These are phyloP conservation scores for Theocolax elegans DNA, from an alignment of 1,140 invertebrate genomes.

Conservation along the genomic window DNA sequence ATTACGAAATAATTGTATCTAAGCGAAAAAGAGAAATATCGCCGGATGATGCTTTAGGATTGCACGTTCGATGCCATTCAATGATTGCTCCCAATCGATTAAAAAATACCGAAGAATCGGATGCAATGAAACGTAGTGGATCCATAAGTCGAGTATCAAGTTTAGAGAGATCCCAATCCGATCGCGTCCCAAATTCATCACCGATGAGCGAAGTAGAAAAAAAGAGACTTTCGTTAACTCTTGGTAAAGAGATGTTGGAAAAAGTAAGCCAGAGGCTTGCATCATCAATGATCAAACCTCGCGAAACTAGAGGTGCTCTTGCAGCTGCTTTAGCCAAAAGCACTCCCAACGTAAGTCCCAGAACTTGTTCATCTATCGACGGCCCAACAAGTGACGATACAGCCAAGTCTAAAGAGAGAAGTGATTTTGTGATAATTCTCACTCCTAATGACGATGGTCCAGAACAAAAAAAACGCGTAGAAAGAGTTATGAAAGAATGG, in stretches of 20 bases:
- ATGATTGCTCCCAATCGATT: constrained; percentile 56
- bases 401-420: constrained; percentile 53
- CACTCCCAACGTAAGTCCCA: constrained; percentile 60
- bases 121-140: constrained; percentile 49
- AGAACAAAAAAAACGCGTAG: constrained; percentile 59
- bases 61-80: constrained; percentile 80
- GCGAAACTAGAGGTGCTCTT: constrained; percentile 75
- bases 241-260: constrained; percentile 79
- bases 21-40: constrained; percentile 47
- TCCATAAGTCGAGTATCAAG: constrained; percentile 54
- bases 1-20: constrained; percentile 74
- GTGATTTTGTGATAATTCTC: constrained; percentile 68
- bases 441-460: constrained; percentile 60
- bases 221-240: constrained; percentile 75
- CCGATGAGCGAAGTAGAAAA: constrained; percentile 75
- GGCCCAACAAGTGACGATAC: constrained; percentile 62
- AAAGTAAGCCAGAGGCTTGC: constrained; percentile 68
- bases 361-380: constrained; percentile 70
- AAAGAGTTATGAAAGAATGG: constrained; percentile 66
- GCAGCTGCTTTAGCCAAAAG: constrained; percentile 66
- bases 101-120: constrained; percentile 32
- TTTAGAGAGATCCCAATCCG: constrained; percentile 49
- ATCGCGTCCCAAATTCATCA: constrained; percentile 26
- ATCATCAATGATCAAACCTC: constrained; percentile 67
- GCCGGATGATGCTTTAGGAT: constrained; percentile 58